Percentiles rank a stretch among this genome's conserved stretches.
Conservation (phyloP, 2,797 vertebrate species). For the Pteropus rufus region DNA sequence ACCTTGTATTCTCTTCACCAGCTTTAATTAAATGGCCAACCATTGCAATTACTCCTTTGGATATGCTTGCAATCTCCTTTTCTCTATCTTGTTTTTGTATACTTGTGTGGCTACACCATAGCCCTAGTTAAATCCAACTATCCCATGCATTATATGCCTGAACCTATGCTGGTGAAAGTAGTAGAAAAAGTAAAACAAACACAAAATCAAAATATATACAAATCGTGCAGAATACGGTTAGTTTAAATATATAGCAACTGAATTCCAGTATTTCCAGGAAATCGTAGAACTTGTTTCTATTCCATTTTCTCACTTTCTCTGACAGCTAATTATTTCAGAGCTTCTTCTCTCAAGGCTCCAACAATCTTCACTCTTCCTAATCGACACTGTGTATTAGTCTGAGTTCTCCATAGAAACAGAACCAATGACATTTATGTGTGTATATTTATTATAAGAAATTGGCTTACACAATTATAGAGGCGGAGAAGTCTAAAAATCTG, state of each 20-base stretch:
- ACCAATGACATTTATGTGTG: neutral
- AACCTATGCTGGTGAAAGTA: neutral
- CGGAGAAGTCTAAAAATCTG: neutral
- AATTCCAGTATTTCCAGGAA: neutral
- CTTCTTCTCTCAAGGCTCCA: neutral
- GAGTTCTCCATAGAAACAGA: neutral
- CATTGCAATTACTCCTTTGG: neutral
- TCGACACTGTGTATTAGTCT: neutral
- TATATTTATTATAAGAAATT: neutral
- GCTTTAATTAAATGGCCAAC: neutral
- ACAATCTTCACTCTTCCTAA: neutral
- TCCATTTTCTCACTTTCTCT: neutral
- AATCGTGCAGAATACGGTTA: neutral
- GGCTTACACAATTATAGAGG: neutral
- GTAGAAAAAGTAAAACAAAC: neutral
- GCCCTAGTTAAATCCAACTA: neutral
- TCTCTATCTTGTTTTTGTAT: neutral
- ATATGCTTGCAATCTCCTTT: neutral
- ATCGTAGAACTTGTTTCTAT: neutral
- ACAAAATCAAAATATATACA: neutral
- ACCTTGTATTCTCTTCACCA: neutral
- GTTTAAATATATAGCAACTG: neutral
- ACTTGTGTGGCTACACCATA: neutral
- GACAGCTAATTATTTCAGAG: neutral
- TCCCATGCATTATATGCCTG: neutral